phyloP scores from a whole-genome alignment of 2,113 vertebrate species.

The Ictidomys tridecemlineatus region DNA sequence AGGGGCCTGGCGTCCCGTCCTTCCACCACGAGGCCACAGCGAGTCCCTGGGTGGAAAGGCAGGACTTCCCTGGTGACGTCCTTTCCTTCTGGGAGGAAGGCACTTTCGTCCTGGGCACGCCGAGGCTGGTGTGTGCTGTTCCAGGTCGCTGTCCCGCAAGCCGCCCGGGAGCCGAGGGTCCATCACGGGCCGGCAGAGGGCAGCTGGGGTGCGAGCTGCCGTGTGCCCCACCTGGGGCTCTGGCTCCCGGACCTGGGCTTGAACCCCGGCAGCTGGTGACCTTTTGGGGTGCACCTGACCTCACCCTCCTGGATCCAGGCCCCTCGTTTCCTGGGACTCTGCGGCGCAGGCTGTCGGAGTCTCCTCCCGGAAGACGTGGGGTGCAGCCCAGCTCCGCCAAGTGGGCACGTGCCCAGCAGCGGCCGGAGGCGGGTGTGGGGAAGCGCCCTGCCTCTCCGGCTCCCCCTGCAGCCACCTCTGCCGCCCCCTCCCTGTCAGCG shows the following conservation, averaged over 20 bases:
- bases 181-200: fast-evolving
- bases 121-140: neutral
- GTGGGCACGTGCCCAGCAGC: neutral
- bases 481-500: constrained; percentile 61
- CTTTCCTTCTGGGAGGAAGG: neutral
- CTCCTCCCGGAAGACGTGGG: neutral
- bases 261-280: neutral
- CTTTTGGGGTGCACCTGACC: neutral
- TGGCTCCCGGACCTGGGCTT: neutral
- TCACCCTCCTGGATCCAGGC: neutral
- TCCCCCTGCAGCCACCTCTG: neutral
- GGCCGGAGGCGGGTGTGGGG: neutral
- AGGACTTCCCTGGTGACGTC: neutral
- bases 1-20: neutral
- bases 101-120: neutral
- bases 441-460: neutral
- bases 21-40: neutral
- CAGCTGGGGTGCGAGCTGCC: neutral
- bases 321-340: neutral
- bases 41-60: neutral
- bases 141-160: neutral
- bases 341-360: neutral
- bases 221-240: neutral
- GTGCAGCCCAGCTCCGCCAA: neutral
- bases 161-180: neutral